These are phyloP conservation scores for Operophtera brumata DNA, from an alignment of 2,888 invertebrate species.

Conservation along the genomic window DNA sequence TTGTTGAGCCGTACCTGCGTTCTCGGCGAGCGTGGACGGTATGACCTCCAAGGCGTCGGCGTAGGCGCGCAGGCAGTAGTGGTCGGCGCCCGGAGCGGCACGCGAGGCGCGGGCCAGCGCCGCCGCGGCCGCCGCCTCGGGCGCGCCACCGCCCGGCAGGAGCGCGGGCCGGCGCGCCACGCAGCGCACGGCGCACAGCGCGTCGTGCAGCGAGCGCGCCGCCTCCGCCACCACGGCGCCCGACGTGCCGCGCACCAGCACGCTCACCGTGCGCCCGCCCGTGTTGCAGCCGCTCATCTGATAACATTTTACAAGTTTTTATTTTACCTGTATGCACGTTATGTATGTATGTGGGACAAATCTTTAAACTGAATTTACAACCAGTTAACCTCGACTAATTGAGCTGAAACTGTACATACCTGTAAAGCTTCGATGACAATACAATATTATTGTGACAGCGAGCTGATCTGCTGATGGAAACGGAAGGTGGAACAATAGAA, in stretches of 20 bases:
- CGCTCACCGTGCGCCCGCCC: conserved; percentile 94
- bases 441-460: too few species aligned
- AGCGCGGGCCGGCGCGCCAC: conserved; percentile 95
- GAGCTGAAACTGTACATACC: too few species aligned
- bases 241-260: conserved; percentile 92
- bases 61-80: conserved; percentile 97
- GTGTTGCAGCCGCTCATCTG: conserved; percentile 92
- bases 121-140: conserved; percentile 96
- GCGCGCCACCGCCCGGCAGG: conserved; percentile 98
- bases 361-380: too few species aligned
- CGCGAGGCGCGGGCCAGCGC: conserved; percentile 90
- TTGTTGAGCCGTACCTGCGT: conserved; percentile 57
- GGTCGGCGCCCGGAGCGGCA: conserved; percentile 93
- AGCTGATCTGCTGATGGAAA: too few species aligned
- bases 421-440: too few species aligned
- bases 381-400: too few species aligned
- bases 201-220: conserved; percentile 95
- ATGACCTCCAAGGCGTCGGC: conserved; percentile 95
- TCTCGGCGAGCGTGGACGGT: conserved; percentile 75
- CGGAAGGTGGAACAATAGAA: too few species aligned
- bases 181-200: conserved; percentile 95
- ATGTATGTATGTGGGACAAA: too few species aligned
- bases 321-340: too few species aligned
- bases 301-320: not conserved
- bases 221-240: conserved; percentile 95